Percentiles rank a stretch among this genome's conserved stretches.
Evolutionary conservation across 2,888 invertebrate species (phyloP).

Genomic region (Nomada flava): DNA sequence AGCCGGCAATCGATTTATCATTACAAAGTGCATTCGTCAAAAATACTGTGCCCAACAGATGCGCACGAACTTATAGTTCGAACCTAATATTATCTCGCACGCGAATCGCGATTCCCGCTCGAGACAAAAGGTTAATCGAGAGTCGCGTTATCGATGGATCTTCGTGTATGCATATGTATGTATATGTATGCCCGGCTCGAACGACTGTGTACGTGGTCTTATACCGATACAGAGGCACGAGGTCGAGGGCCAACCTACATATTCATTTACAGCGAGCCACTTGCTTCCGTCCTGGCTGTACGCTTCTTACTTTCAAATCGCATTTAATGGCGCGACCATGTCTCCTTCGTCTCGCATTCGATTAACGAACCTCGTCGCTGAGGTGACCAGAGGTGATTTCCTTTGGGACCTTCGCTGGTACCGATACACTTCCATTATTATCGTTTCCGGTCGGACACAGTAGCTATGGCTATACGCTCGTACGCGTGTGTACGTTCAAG

Average conservation of each 20-base stretch:
- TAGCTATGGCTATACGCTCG: too few relatives aligned
- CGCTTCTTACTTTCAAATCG: conserved; percentile 67
- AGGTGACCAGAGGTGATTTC: conserved; percentile 57
- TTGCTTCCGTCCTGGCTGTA: conserved; percentile 71
- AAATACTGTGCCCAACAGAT: too few relatives aligned
- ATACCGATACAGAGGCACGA: conserved; percentile 58
- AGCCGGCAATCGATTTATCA: too few relatives aligned
- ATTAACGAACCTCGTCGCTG: conserved; percentile 23
- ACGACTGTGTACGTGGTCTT: neutral
- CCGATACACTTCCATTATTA: conserved; percentile 7
- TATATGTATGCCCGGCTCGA: neutral
- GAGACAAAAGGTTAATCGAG: conserved; percentile 50
- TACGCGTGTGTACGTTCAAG: neutral
- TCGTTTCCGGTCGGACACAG: conserved; percentile 15
- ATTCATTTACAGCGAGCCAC: conserved; percentile 77
- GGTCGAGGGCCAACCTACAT: conserved; percentile 80
- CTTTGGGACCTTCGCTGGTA: conserved; percentile 25
- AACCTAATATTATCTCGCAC: too few relatives aligned
- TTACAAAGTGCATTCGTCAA: too few relatives aligned
- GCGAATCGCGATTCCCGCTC: conserved; percentile 21
- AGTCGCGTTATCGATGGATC: conserved; percentile 43
- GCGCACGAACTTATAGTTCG: too few relatives aligned
- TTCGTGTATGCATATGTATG: neutral
- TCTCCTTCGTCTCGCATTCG: conserved; percentile 27
- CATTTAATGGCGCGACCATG: conserved; percentile 40